These are phyloP conservation scores for Cryptotermes secundus DNA, from an alignment of 1,140 invertebrate genomes.

Conservation along the genomic window DNA sequence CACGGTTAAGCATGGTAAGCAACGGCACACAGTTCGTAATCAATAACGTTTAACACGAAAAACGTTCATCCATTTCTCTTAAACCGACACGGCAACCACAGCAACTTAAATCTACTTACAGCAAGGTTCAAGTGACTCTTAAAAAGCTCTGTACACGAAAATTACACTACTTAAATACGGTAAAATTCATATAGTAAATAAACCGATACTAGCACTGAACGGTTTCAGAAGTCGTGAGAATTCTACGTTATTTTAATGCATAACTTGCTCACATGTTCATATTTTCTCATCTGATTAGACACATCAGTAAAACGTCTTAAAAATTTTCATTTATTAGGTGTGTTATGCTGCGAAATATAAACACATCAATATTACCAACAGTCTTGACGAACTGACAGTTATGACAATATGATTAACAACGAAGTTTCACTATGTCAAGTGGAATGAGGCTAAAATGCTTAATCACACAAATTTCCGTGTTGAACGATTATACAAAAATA, in stretches of 20 bases:
- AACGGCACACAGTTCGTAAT: no score
- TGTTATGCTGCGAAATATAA: not conserved
- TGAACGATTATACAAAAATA: not conserved
- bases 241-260: no score
- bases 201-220: not conserved
- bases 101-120: not conserved
- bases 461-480: not conserved
- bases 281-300: not conserved
- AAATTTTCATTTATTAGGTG: not conserved
- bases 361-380: not conserved
- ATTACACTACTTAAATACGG: not conserved
- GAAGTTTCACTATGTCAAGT: not conserved
- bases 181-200: not conserved
- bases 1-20: no score
- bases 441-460: not conserved
- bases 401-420: not conserved
- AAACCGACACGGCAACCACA: not conserved
- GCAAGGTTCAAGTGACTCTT: not conserved
- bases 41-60: not conserved
- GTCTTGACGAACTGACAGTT: not conserved
- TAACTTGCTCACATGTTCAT: not conserved
- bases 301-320: not conserved
- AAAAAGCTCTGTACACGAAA: not conserved
- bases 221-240: not conserved
- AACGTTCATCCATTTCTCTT: not conserved